Evolutionary conservation across 2,797 vertebrate genomes (phyloP).

Genomic region (Taeniopygia guttata): DNA sequence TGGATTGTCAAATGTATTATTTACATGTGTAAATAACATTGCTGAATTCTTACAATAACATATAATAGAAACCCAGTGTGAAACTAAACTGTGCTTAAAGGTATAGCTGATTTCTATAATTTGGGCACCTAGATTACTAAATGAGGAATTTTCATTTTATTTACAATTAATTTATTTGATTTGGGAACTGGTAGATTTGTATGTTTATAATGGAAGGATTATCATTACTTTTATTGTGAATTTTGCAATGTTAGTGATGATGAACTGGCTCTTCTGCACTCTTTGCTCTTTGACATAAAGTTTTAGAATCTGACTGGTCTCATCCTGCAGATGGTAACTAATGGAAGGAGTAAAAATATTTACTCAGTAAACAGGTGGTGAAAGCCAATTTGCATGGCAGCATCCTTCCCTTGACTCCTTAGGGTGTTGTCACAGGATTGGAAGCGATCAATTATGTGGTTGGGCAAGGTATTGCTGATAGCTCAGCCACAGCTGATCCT

Average conservation of each 20-base stretch:
- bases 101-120: not conserved
- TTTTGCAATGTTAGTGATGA: not conserved
- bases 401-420: not conserved
- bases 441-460: not conserved
- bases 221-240: not conserved
- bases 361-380: not conserved
- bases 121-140: not conserved
- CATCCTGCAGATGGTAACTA: slow-evolving; percentile 1
- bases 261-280: not conserved
- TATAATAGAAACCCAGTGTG: not conserved
- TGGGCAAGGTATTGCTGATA: not conserved
- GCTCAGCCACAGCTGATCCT: not conserved
- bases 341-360: slow-evolving; percentile 3
- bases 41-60: not conserved
- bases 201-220: not conserved
- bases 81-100: not conserved
- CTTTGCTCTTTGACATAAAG: not conserved
- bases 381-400: not conserved
- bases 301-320: not conserved
- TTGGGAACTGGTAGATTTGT: not conserved
- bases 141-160: not conserved
- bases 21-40: not conserved
- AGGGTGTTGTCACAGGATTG: not conserved
- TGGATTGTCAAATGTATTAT: not conserved
- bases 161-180: not conserved